Conservation (phyloP, 1,140 invertebrate genomes). For the Rhopalosiphum maidis region DNA sequence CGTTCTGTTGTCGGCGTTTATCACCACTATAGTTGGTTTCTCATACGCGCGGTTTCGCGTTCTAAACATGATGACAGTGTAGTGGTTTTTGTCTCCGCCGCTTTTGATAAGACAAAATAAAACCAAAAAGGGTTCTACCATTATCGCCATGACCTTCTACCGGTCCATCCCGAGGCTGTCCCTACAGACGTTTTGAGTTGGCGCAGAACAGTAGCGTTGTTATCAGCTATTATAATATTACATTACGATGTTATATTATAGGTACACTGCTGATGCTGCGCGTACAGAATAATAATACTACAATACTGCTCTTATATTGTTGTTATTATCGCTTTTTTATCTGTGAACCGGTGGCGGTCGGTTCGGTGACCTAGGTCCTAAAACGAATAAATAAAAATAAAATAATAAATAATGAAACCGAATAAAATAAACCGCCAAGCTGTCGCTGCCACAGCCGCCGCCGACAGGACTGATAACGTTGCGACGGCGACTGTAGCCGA, state of each 20-base stretch:
- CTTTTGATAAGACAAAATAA: background rate
- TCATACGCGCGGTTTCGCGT: background rate
- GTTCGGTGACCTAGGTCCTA: background rate
- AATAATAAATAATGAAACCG: background rate
- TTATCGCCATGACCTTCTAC: background rate
- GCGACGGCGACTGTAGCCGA: background rate
- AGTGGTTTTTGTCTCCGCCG: background rate
- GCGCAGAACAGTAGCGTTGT: background rate
- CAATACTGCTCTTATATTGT: background rate
- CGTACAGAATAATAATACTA: background rate
- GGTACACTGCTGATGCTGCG: background rate
- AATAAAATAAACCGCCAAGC: background rate
- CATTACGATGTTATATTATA: background rate
- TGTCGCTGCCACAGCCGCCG: background rate
- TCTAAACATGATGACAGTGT: background rate
- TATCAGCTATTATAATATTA: background rate
- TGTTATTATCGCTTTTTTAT: slow-evolving; percentile 26
- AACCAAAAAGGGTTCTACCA: background rate
- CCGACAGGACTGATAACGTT: slow-evolving; percentile 25
- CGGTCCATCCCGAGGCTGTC: background rate
- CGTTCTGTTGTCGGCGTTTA: background rate
- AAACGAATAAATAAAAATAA: background rate
- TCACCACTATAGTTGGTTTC: background rate
- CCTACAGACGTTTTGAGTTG: background rate
- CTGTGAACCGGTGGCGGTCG: background rate